These are phyloP conservation scores for Dunckerocampus dactyliophorus DNA, from an alignment of 2,113 vertebrate genomes.

Conservation along the genomic window DNA sequence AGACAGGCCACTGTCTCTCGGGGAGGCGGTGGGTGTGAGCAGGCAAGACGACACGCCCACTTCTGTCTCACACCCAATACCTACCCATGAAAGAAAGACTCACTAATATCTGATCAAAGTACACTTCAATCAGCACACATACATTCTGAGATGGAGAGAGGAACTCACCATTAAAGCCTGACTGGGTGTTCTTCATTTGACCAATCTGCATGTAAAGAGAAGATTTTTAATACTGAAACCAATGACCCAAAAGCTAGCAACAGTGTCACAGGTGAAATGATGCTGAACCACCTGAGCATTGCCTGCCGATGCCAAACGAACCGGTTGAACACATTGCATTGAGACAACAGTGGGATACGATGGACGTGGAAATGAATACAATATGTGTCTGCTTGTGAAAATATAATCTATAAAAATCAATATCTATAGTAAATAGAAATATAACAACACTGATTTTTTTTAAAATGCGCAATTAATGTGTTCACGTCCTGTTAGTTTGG, in stretches of 20 bases:
- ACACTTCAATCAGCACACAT: background rate
- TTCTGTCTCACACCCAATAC: conserved; percentile 59
- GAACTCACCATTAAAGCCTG: conserved; percentile 60
- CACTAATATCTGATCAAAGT: background rate
- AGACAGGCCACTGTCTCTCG: conserved; percentile 47
- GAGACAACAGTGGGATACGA: too few species aligned
- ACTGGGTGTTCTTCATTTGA: conserved; percentile 34
- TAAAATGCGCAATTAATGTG: too few species aligned
- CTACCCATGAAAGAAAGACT: conserved; percentile 19
- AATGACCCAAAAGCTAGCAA: background rate
- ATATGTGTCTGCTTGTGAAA: too few species aligned
- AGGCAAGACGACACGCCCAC: conserved; percentile 70
- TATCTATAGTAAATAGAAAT: too few species aligned
- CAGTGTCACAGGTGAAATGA: background rate
- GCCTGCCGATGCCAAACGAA: too few species aligned
- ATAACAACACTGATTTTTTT: too few species aligned
- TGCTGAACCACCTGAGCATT: background rate
- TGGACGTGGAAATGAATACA: too few species aligned
- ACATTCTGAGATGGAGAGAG: conserved; percentile 10
- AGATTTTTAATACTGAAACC: background rate
- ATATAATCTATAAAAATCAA: too few species aligned
- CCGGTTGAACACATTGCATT: too few species aligned
- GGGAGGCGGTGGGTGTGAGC: conserved; percentile 75
- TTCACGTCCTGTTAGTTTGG: too few species aligned
- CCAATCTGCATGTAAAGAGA: conserved; percentile 20